Conservation (phyloP, 1,140 invertebrate genomes). For the Pseudomyrmex flavicornis region DNA sequence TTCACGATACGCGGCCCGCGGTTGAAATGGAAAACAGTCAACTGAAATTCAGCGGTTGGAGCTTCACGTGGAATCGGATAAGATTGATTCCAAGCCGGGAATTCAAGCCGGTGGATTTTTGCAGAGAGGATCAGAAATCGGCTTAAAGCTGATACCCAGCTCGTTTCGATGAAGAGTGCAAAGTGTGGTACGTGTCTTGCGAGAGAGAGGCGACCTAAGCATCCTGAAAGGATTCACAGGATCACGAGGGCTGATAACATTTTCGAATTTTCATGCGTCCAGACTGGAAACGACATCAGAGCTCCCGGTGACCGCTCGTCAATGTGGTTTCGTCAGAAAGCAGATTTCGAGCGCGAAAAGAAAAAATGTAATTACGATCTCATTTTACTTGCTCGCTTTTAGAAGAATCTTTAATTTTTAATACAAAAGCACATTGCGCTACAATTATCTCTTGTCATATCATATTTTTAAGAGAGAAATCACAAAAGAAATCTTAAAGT, state of each 20-base stretch:
- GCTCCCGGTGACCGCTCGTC: background rate
- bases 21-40: conserved; percentile 53
- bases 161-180: conserved; percentile 72
- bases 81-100: conserved; percentile 59
- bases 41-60: conserved; percentile 56
- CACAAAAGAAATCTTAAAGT: background rate
- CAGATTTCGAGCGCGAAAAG: background rate
- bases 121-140: conserved; percentile 67
- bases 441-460: background rate
- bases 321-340: background rate
- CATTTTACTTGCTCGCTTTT: background rate
- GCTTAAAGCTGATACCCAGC: conserved; percentile 67
- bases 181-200: conserved; percentile 65
- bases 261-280: conserved; percentile 55
- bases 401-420: background rate
- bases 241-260: conserved; percentile 64
- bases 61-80: conserved; percentile 65
- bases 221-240: conserved; percentile 65
- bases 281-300: background rate
- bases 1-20: conserved; percentile 34
- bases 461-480: background rate
- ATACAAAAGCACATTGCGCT: background rate
- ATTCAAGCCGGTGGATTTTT: conserved; percentile 58
- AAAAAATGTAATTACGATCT: background rate
- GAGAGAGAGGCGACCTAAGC: conserved; percentile 59